Conservation (phyloP, 2,888 invertebrate species). For the Sarcophaga caerulescens region DNA sequence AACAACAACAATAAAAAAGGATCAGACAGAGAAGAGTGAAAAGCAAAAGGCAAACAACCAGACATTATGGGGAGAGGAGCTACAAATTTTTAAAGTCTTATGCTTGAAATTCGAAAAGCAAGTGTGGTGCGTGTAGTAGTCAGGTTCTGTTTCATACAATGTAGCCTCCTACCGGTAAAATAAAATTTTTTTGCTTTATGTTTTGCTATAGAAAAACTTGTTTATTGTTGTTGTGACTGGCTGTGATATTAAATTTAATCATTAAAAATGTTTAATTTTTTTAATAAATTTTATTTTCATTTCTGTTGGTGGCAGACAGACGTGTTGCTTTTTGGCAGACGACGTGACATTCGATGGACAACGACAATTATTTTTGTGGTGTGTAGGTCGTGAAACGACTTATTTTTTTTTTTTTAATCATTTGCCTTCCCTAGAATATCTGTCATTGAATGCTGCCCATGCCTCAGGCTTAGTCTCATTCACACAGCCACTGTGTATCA, state of each 20-base stretch:
- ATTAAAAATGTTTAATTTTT: slow-evolving; percentile 24
- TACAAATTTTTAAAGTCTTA: background rate
- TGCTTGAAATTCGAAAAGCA: slow-evolving; percentile 13
- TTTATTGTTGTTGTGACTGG: slow-evolving; percentile 5
- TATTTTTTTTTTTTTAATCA: background rate
- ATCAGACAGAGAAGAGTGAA: slow-evolving; percentile 13
- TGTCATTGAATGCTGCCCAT: slow-evolving; percentile 25
- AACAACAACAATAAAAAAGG: background rate
- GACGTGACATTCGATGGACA: slow-evolving; percentile 49
- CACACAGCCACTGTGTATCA: no score
- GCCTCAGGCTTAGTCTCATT: background rate
- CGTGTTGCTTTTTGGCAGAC: slow-evolving; percentile 51
- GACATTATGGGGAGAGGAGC: background rate
- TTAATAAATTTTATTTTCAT: slow-evolving; percentile 3
- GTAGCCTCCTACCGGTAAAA: slow-evolving; percentile 16
- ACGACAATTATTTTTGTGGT: slow-evolving; percentile 42
- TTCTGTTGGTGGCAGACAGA: slow-evolving; percentile 14
- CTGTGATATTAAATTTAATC: slow-evolving; percentile 20
- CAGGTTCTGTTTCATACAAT: background rate
- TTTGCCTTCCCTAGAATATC: slow-evolving; percentile 6
- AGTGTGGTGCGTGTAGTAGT: background rate
- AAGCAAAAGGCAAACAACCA: background rate
- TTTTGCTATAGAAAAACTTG: slow-evolving; percentile 14
- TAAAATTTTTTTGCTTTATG: background rate
- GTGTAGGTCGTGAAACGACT: slow-evolving; percentile 50